phyloP scores from a whole-genome alignment of 1,140 invertebrate species.

The Samia ricini region DNA sequence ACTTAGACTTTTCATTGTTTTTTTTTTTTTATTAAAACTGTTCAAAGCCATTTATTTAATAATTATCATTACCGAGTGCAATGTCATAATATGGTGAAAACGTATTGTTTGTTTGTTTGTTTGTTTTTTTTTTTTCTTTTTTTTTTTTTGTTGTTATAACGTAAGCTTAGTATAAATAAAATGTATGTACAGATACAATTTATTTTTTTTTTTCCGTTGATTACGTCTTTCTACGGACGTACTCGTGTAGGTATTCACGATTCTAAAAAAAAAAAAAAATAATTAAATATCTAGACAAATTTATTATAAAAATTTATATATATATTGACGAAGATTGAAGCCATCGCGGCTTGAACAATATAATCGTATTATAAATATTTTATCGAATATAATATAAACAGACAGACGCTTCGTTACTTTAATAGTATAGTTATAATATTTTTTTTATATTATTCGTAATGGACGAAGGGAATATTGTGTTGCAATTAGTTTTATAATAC shows the following conservation, averaged over 20 bases:
- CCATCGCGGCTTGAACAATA: not conserved
- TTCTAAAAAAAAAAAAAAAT: too few species aligned
- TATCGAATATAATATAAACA: not conserved
- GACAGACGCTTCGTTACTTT: not conserved
- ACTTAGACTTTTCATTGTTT: not conserved
- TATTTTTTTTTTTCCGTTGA: not conserved
- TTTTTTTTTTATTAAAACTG: not conserved
- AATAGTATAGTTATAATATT: not conserved
- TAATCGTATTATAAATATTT: not conserved
- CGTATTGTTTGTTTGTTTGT: too few species aligned
- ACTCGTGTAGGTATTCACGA: not conserved
- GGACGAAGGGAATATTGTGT: too few species aligned
- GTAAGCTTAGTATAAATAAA: not conserved
- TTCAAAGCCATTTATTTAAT: not conserved
- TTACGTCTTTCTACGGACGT: too few species aligned
- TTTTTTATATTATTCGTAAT: not conserved
- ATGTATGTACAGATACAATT: not conserved
- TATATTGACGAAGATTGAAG: not conserved
- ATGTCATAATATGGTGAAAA: not conserved
- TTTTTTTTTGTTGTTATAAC: not conserved
- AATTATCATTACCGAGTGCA: not conserved
- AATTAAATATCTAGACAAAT: not conserved
- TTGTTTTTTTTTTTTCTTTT: slow-evolving; percentile 2
- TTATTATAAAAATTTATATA: not conserved
- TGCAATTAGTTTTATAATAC: too few species aligned